Evolutionary conservation across 2,113 vertebrate genomes (phyloP).

Genomic region (Jaculus jaculus): DNA sequence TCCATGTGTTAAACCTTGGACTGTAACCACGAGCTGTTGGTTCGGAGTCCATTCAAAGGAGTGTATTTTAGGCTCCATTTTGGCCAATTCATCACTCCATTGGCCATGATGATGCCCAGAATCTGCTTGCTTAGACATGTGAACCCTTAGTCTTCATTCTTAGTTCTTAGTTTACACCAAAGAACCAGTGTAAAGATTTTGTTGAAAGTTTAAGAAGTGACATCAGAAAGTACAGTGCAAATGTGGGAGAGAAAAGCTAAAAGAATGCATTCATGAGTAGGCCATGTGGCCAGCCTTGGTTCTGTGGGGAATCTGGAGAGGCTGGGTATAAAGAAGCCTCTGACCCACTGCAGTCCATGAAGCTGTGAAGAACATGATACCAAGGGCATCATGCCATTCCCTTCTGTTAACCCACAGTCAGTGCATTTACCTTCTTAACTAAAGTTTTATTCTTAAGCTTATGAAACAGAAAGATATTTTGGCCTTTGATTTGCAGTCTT

Average conservation of each 20-base stretch:
- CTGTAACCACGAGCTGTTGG: background rate
- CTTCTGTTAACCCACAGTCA: background rate
- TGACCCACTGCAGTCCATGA: too few species aligned
- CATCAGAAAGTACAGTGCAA: background rate
- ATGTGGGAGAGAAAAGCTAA: background rate
- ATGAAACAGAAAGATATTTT: background rate
- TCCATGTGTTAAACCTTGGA: background rate
- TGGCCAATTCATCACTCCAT: background rate
- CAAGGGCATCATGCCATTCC: background rate
- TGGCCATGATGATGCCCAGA: background rate
- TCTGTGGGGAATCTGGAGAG: background rate
- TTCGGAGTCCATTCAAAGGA: background rate
- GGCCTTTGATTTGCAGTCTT: constrained; percentile 3
- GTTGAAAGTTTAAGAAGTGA: background rate
- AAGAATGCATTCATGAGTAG: accelerated
- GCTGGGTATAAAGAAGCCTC: background rate
- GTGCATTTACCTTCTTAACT: background rate
- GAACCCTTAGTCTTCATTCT: background rate
- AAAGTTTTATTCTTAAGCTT: constrained; percentile 29
- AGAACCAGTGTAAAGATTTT: background rate
- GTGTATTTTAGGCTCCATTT: background rate
- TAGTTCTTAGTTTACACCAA: background rate
- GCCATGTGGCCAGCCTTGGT: background rate
- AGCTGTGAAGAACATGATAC: accelerated
- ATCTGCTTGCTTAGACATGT: background rate